A percentile compares a stretch with the other conserved stretches of the same genome.
Evolutionary conservation across 2,888 invertebrate genomes (phyloP).

Genomic region (Drosophila heteroneura): DNA sequence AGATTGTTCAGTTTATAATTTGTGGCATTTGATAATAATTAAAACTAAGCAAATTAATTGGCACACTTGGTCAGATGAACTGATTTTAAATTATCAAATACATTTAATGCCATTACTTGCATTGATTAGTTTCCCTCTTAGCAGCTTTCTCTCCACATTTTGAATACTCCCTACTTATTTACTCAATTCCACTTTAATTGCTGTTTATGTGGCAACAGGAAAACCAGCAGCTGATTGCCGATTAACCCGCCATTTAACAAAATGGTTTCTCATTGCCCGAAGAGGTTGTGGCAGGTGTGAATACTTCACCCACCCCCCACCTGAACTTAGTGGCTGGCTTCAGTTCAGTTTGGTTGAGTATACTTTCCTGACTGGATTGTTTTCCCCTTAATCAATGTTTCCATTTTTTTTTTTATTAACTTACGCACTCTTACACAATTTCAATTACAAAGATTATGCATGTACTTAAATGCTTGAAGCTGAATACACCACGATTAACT

Average conservation of each 20-base stretch:
- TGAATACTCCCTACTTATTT: neutral
- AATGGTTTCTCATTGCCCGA: conserved; percentile 4
- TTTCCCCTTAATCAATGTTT: too few relatives aligned
- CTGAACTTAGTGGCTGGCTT: neutral
- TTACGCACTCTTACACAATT: neutral
- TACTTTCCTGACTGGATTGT: neutral
- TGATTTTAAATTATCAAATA: neutral
- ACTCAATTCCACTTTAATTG: conserved; percentile 1
- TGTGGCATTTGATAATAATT: neutral
- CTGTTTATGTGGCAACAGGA: conserved; percentile 3
- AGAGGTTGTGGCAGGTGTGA: conserved; percentile 1
- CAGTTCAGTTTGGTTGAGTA: neutral
- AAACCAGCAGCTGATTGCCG: conserved; percentile 12
- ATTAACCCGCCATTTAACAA: conserved; percentile 14
- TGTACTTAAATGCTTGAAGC: neutral
- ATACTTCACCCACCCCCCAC: neutral
- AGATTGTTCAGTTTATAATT: neutral
- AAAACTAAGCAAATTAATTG: neutral
- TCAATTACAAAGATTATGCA: neutral
- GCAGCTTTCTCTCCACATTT: neutral
- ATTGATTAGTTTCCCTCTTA: neutral
- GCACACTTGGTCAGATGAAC: neutral
- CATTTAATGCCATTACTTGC: neutral
- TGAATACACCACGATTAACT: neutral
- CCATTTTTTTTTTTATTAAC: neutral